These are phyloP conservation scores for Protaetia brevitarsis DNA, from an alignment of 1,140 invertebrate species.

Conservation along the genomic window DNA sequence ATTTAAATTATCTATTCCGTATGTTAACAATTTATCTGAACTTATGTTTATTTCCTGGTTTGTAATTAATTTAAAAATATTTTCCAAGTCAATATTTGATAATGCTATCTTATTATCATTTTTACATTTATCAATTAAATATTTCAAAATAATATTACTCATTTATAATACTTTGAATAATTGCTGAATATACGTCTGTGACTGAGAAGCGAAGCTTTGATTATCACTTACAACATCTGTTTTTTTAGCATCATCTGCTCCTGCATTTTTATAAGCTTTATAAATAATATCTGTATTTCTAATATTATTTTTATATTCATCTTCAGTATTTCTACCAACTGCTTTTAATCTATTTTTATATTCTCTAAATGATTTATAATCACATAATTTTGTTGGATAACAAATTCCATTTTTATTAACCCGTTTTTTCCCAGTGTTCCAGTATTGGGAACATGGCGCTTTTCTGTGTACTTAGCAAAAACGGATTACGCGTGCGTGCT, in stretches of 20 bases:
- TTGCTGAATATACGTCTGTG: not conserved
- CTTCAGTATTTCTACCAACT: not conserved
- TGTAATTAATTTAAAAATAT: not conserved
- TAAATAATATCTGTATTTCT: not conserved
- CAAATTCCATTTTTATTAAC: not conserved
- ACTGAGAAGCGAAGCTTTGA: too few species aligned
- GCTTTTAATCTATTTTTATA: not conserved
- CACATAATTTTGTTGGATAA: not conserved
- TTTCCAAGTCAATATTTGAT: not conserved
- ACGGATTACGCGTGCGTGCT: too few species aligned
- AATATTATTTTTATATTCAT: not conserved
- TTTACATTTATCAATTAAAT: not conserved
- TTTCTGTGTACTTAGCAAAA: too few species aligned
- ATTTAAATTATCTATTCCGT: not conserved
- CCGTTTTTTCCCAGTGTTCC: too few species aligned
- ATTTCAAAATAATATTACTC: not conserved
- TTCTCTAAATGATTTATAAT: not conserved
- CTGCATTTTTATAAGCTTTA: not conserved
- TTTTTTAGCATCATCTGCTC: not conserved
- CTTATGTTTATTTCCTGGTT: not conserved
- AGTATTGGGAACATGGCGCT: too few species aligned
- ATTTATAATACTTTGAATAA: not conserved
- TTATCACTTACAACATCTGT: not conserved
- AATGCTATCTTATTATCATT: not conserved
- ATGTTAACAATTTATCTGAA: not conserved